Conservation (phyloP, 2,888 invertebrate genomes). For the Theretra japonica region DNA sequence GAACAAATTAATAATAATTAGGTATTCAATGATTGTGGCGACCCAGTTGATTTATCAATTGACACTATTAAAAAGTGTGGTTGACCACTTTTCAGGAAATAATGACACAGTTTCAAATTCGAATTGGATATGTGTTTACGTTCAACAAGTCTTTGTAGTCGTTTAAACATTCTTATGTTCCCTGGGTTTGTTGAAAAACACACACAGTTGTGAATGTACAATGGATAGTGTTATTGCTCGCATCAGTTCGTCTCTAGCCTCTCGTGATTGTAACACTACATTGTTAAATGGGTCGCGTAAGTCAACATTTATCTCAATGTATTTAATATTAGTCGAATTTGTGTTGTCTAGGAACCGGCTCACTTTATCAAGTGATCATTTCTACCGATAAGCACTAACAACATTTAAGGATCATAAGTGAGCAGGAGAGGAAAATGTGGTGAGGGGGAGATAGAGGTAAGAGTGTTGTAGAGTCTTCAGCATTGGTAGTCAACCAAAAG, state of each 20-base stretch:
- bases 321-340: neutral
- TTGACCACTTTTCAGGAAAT: constrained; percentile 1
- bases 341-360: neutral
- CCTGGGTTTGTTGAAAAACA: constrained; percentile 4
- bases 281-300: constrained; percentile 19
- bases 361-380: too few relatives aligned
- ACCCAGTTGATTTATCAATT: too few relatives aligned
- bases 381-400: too few relatives aligned
- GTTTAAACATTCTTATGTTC: constrained; percentile 2
- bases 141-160: neutral
- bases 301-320: neutral
- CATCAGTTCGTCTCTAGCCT: constrained; percentile 2
- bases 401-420: too few relatives aligned
- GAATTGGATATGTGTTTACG: constrained; percentile 9
- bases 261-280: neutral
- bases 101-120: constrained; percentile 11
- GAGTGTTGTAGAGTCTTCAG: too few relatives aligned
- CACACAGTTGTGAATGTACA: neutral
- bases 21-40: too few relatives aligned
- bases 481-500: too few relatives aligned
- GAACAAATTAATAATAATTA: too few relatives aligned
- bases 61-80: too few relatives aligned
- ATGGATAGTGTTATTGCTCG: neutral
- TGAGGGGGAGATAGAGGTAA: too few relatives aligned
- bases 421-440: too few relatives aligned